A percentile compares a stretch with the other conserved stretches of the same genome.
These are phyloP conservation scores for Blastomussa wellsi DNA, from an alignment of 92 coral and sea anemone genomes.

Conservation along the genomic window DNA sequence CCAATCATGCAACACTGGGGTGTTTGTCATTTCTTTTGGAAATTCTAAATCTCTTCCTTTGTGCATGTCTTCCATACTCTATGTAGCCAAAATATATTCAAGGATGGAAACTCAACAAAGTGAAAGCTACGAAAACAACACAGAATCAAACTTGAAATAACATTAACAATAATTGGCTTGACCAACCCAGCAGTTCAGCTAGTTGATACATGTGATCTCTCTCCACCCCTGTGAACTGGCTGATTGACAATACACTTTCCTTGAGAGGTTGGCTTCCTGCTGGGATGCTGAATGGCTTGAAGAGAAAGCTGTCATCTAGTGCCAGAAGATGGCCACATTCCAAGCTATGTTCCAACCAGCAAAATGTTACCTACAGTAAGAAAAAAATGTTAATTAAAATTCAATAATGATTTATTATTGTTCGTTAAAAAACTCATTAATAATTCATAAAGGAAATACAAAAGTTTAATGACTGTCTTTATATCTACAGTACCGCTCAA, in stretches of 20 bases:
- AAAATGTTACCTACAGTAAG: constrained; percentile 77
- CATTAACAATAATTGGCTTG: neutral
- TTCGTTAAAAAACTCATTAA: no score
- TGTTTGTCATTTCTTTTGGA: no score
- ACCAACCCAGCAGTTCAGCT: constrained; percentile 88
- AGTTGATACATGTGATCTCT: constrained; percentile 93
- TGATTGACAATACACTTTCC: constrained; percentile 86
- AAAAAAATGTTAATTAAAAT: neutral
- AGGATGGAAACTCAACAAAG: no score
- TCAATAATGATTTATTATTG: no score
- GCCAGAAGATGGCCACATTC: constrained; percentile 68
- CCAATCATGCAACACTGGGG: no score
- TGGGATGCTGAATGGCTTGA: constrained; percentile 75
- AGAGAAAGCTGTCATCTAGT: constrained; percentile 72
- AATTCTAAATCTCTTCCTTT: no score
- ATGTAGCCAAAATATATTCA: no score
- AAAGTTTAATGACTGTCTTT: no score
- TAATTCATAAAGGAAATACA: no score
- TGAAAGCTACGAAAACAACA: neutral
- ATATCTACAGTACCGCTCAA: no score
- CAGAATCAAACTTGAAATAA: neutral
- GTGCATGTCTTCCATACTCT: no score
- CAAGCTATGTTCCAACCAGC: constrained; percentile 92
- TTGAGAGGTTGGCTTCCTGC: constrained; percentile 61
- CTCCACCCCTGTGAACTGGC: constrained; percentile 85